These are phyloP conservation scores for Bhutanitis thaidina DNA, from an alignment of 2,888 invertebrate species.

Conservation along the genomic window DNA sequence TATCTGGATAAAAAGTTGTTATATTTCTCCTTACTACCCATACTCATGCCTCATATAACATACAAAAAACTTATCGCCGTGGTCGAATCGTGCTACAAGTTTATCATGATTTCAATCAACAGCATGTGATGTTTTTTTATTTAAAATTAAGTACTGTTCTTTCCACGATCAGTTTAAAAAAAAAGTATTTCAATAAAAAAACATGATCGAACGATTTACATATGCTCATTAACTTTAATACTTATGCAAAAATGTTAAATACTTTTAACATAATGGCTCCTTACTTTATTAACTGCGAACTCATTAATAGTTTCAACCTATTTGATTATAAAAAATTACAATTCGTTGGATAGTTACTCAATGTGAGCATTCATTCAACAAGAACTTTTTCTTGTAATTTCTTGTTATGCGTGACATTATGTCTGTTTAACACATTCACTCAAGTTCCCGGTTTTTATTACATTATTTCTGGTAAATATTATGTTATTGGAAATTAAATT, in stretches of 20 bases:
- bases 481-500: no score
- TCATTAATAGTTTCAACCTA: background rate
- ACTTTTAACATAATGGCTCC: background rate
- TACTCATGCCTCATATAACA: no score
- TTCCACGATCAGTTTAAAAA: background rate
- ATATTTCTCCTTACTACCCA: no score
- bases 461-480: no score
- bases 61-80: no score
- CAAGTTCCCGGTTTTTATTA: background rate
- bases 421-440: background rate
- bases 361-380: background rate
- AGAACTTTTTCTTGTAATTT: background rate
- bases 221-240: constrained; percentile 6
- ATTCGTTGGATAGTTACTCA: background rate
- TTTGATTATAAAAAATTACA: background rate
- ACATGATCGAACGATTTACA: background rate
- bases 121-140: no score
- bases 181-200: background rate
- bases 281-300: background rate
- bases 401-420: constrained; percentile 6
- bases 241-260: constrained; percentile 10
- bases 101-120: no score
- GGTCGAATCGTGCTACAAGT: no score
- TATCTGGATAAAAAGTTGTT: no score
- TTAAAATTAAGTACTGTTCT: background rate